phyloP scores from a whole-genome alignment of 2,888 invertebrate genomes.

The Erynnis tages region DNA sequence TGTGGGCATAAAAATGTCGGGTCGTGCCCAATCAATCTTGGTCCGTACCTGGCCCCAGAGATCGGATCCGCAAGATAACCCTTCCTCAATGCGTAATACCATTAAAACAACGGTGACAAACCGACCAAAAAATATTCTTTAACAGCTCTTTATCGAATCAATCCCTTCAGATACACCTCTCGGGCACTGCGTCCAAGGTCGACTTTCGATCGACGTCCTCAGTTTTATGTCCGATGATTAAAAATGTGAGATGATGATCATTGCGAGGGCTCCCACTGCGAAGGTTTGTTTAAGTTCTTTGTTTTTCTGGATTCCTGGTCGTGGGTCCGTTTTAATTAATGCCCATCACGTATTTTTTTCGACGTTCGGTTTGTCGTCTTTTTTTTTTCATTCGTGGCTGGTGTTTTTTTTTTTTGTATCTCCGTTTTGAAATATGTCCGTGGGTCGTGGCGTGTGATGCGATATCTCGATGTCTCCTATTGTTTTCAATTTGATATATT shows the following conservation, averaged over 20 bases:
- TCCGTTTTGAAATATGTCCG: slow-evolving; percentile 76
- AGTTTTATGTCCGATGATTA: slow-evolving; percentile 72
- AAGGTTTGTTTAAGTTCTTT: slow-evolving; percentile 78
- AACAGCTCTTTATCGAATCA: slow-evolving; percentile 66
- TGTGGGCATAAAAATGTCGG: slow-evolving; percentile 74
- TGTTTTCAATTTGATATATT: slow-evolving; percentile 81
- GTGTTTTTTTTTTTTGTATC: slow-evolving; percentile 51
- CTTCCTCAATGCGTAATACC: slow-evolving; percentile 79
- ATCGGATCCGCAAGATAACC: slow-evolving; percentile 76
- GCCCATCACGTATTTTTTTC: slow-evolving; percentile 81
- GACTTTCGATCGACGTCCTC: slow-evolving; percentile 47
- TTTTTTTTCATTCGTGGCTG: slow-evolving; percentile 43
- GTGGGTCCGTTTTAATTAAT: slow-evolving; percentile 82
- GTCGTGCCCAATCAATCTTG: slow-evolving; percentile 76
- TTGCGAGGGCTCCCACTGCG: slow-evolving; percentile 78
- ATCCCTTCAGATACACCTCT: slow-evolving; percentile 36
- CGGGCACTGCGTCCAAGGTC: slow-evolving; percentile 43
- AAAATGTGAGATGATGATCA: slow-evolving; percentile 81
- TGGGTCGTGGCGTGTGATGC: slow-evolving; percentile 72
- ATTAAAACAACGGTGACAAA: slow-evolving; percentile 82
- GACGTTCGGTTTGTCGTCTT: slow-evolving; percentile 62
- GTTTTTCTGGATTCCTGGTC: slow-evolving; percentile 78
- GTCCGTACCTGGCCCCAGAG: slow-evolving; percentile 66
- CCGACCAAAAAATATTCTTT: slow-evolving; percentile 77
- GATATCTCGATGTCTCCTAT: slow-evolving; percentile 78